A percentile compares a stretch with the other conserved stretches of the same genome.
Conservation (phyloP, 2,797 vertebrate species). For the Acomys russatus region DNA sequence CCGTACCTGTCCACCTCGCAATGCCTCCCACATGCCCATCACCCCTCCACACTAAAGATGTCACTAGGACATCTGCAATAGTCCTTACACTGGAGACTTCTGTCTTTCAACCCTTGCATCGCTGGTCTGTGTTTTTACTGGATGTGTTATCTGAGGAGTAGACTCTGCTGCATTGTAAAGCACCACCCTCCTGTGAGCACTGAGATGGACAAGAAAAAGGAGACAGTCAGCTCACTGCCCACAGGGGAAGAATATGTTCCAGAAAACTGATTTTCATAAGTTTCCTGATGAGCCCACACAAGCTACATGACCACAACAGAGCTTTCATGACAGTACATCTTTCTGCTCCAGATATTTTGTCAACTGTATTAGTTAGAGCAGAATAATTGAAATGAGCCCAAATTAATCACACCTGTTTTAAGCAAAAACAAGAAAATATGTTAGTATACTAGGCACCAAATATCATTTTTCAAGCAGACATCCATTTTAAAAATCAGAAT, state of each 20-base stretch:
- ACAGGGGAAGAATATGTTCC: slow-evolving; percentile 63
- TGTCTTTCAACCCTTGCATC: slow-evolving; percentile 38
- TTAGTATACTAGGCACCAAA: slow-evolving; percentile 40
- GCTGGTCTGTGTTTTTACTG: slow-evolving; percentile 71
- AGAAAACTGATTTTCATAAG: slow-evolving; percentile 73
- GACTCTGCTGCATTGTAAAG: slow-evolving; percentile 60
- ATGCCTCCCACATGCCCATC: no score
- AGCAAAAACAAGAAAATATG: slow-evolving; percentile 62
- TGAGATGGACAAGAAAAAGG: slow-evolving; percentile 35
- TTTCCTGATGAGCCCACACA: slow-evolving; percentile 74
- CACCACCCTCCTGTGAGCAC: slow-evolving; percentile 53
- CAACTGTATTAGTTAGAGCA: slow-evolving; percentile 76
- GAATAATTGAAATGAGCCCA: slow-evolving; percentile 73
- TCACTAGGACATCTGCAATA: background rate
- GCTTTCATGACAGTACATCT: slow-evolving; percentile 74
- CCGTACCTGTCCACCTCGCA: no score
- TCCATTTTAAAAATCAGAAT: slow-evolving; percentile 1
- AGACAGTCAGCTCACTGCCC: background rate
- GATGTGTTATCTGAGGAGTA: slow-evolving; percentile 64
- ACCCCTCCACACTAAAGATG: background rate
- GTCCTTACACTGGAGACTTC: background rate
- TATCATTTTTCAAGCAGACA: slow-evolving; percentile 29
- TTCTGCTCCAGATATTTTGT: slow-evolving; percentile 55
- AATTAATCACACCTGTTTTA: slow-evolving; percentile 77
- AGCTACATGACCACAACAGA: slow-evolving; percentile 72